Base-by-base conservation (phyloP, 2,888 invertebrate genomes). In the Theretra japonica region DNA sequence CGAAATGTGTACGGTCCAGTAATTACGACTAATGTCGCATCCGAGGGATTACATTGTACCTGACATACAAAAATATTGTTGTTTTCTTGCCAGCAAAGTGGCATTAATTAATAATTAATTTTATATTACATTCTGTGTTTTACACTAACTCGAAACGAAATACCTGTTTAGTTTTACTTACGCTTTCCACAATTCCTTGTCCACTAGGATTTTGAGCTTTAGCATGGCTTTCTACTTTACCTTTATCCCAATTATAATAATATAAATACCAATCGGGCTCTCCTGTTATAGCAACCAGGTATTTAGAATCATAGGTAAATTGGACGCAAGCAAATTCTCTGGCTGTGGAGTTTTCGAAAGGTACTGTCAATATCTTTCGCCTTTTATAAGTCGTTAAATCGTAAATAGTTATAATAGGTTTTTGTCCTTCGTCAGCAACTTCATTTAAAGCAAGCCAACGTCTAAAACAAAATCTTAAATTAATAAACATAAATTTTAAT, bases 291-390 rank as follows among this genome's bases (percentile, higher is more conserved):
- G 97, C 96, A 1, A 97, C 96, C 17, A 99, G 87, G 77, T 96
- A 96, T 85, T 97, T 97, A 2, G 97, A 97, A 86, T 99, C 98
- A 74, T 95, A 96, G 0, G 97, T 97, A 82, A 99, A 98, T 41
- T 96, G 95, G 0, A 98, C 91, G 72, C 96, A 96, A 17, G 96
- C 96, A 83, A 97, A 97, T 82, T 96, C 96, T 72, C 91, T 95
- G 0, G 96, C 95, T 4, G 94, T 90, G 0, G 95, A 92, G 68
- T 96, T 95, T 73, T 93, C 92, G 70, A 96, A 95, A 0, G 97
- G 97, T 19, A 97, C 94, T 0, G 96, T 95, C 69, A 97, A 88
- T 30, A 95, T 93, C 78, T 96, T 97, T 72, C 96, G 96, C 76
- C 96, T 95, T 83, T 96, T 97, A 76, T 96, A 95, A 0, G 96